phyloP scores from a whole-genome alignment of 2,113 vertebrate genomes.

The Phyllopteryx taeniolatus region DNA sequence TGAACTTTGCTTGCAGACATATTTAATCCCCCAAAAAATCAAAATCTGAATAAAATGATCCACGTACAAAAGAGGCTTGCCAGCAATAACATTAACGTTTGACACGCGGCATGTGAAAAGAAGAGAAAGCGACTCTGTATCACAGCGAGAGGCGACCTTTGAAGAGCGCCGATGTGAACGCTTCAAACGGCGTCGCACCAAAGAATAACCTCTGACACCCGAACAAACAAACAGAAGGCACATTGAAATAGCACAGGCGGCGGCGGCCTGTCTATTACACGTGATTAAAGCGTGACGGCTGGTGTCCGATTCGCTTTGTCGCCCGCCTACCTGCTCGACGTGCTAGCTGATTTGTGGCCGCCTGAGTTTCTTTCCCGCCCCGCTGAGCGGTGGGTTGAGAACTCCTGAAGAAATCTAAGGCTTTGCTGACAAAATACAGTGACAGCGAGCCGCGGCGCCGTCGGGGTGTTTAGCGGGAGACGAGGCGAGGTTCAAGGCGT shows the following conservation, averaged over 20 bases:
- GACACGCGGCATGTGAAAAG: slow-evolving; percentile 65
- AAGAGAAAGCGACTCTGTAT: slow-evolving; percentile 53
- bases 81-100: slow-evolving; percentile 76
- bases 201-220: slow-evolving; percentile 74
- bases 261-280: slow-evolving; percentile 71
- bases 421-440: slow-evolving; percentile 84
- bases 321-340: slow-evolving; percentile 70
- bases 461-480: slow-evolving; percentile 76
- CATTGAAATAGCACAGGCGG: slow-evolving; percentile 74
- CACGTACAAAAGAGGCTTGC: slow-evolving; percentile 64
- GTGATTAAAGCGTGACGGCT: slow-evolving; percentile 79
- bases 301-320: slow-evolving; percentile 74
- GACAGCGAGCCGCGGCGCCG: slow-evolving; percentile 74
- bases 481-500: slow-evolving; percentile 75
- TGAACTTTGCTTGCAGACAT: slow-evolving; percentile 62
- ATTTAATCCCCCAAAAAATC: slow-evolving; percentile 31
- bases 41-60: slow-evolving; percentile 66
- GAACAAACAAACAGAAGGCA: slow-evolving; percentile 76
- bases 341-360: slow-evolving; percentile 79
- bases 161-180: slow-evolving; percentile 69
- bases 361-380: slow-evolving; percentile 79
- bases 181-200: slow-evolving; percentile 72
- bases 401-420: slow-evolving; percentile 83
- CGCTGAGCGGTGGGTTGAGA: slow-evolving; percentile 79
- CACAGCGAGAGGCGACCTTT: slow-evolving; percentile 69